Evolutionary conservation across 2,888 invertebrate genomes (phyloP).

Genomic region (Chrysolina americana): DNA sequence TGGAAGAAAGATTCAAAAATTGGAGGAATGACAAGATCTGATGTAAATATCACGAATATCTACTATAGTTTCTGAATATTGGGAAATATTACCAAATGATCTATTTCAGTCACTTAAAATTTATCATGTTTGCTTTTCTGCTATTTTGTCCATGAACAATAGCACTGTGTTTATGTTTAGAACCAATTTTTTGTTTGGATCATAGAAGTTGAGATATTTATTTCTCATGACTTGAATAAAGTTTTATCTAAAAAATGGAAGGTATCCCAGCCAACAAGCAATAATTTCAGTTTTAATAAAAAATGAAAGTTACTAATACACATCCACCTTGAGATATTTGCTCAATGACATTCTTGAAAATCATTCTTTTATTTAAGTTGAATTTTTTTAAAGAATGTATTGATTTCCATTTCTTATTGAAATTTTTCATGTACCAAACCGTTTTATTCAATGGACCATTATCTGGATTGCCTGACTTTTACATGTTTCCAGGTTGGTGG

Average conservation of each 20-base stretch:
- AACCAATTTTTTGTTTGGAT: neutral
- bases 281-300: neutral
- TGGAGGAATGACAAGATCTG: too few relatives aligned
- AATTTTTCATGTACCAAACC: neutral
- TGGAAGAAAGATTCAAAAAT: too few relatives aligned
- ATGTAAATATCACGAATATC: neutral
- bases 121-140: neutral
- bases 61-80: neutral
- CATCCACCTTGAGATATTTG: too few relatives aligned
- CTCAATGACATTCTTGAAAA: too few relatives aligned
- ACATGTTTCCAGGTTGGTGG: conserved; percentile 23
- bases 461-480: conserved; percentile 14
- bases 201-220: conserved; percentile 16
- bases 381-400: too few relatives aligned
- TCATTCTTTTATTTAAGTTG: too few relatives aligned
- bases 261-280: neutral
- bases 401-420: neutral
- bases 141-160: neutral
- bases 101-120: too few relatives aligned
- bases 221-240: neutral
- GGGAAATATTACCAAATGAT: too few relatives aligned
- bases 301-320: too few relatives aligned
- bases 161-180: neutral
- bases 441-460: conserved; percentile 5
- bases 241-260: conserved; percentile 1